These are phyloP conservation scores for Neodiprion fabricii DNA, from an alignment of 1,140 invertebrate species.

Conservation along the genomic window DNA sequence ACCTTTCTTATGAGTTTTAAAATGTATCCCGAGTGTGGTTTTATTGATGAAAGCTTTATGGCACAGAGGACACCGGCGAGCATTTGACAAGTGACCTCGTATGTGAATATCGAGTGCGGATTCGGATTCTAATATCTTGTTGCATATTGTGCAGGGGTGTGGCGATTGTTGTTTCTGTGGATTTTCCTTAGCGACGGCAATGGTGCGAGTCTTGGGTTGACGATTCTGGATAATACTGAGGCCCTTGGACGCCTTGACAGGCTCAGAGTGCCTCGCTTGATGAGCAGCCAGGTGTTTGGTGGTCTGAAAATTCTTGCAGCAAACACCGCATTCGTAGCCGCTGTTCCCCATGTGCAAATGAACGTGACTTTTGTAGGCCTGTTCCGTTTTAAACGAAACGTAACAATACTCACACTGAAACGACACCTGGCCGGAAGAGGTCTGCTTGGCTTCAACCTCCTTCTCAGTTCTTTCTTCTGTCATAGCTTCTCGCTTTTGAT, in stretches of 20 bases:
- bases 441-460: neutral
- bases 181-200: constrained; percentile 26
- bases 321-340: constrained; percentile 21
- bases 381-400: constrained; percentile 39
- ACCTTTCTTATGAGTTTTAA: constrained; percentile 38
- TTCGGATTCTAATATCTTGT: constrained; percentile 35
- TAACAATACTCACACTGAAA: constrained; percentile 37
- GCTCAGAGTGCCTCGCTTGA: constrained; percentile 38
- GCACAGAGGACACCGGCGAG: constrained; percentile 42
- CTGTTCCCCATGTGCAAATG: constrained; percentile 36
- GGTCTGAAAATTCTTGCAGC: neutral
- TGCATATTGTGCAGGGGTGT: constrained; percentile 42
- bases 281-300: neutral
- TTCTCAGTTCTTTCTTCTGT: neutral
- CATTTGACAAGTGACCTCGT: constrained; percentile 33
- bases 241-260: constrained; percentile 1
- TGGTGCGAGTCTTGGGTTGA: constrained; percentile 35
- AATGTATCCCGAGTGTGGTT: constrained; percentile 41
- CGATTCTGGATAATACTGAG: too few relatives aligned
- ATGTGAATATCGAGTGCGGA: constrained; percentile 37
- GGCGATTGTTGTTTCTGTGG: too few relatives aligned
- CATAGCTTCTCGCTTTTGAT: neutral
- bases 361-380: constrained; percentile 44
- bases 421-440: neutral
- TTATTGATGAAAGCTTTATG: constrained; percentile 47